phyloP scores from a whole-genome alignment of 2,113 vertebrate species.

The Oryzias javanicus region DNA sequence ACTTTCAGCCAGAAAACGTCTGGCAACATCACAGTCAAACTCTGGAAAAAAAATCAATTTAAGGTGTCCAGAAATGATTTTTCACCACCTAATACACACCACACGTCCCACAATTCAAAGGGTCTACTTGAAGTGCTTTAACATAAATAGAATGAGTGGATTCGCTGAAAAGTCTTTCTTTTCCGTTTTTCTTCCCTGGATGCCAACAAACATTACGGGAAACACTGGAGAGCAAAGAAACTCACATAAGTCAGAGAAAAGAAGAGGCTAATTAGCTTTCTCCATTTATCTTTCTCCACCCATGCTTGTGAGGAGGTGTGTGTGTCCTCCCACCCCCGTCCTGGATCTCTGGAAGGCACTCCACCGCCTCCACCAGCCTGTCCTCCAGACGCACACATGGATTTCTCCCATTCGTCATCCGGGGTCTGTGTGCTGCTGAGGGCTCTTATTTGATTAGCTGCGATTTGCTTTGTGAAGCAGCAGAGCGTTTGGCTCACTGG shows the following conservation, averaged over 20 bases:
- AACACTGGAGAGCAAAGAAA: constrained; percentile 5
- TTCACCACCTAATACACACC: not conserved
- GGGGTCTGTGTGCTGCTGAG: constrained; percentile 56
- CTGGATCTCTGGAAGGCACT: constrained; percentile 63
- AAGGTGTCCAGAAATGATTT: constrained; percentile 3
- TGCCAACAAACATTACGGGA: not conserved
- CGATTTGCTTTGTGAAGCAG: constrained; percentile 68
- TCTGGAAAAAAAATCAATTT: not conserved
- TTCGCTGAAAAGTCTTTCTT: constrained; percentile 3
- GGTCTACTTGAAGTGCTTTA: not conserved
- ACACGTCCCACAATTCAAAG: not conserved
- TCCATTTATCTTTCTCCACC: constrained; percentile 12
- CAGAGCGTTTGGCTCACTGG: constrained; percentile 58
- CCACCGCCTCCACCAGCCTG: constrained; percentile 47
- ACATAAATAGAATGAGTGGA: not conserved
- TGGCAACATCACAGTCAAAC: constrained; percentile 1
- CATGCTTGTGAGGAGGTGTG: constrained; percentile 15
- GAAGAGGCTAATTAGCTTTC: not conserved
- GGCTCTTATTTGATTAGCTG: constrained; percentile 74
- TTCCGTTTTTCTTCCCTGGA: constrained; percentile 4
- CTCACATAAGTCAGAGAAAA: constrained; percentile 12
- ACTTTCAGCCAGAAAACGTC: constrained; percentile 33
- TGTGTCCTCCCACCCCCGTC: constrained; percentile 56
- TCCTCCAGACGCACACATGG: constrained; percentile 36
- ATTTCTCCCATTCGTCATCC: constrained; percentile 52